Conservation (phyloP, 1,140 invertebrate species). For the Platorchestia sp. region DNA sequence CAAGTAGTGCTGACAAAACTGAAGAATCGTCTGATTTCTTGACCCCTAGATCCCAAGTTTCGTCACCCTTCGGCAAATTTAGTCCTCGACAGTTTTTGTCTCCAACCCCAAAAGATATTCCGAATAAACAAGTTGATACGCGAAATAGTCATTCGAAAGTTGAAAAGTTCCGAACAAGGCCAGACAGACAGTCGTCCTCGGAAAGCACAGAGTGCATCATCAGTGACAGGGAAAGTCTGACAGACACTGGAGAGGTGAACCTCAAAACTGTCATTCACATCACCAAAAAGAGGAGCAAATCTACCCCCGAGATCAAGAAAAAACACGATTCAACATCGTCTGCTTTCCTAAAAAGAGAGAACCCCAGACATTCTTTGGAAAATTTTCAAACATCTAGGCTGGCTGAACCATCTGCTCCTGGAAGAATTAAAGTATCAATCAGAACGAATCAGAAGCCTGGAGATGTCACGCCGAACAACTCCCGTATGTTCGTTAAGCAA, state of each 20-base stretch:
- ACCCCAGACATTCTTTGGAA: conserved; percentile 61
- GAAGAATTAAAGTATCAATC: conserved; percentile 63
- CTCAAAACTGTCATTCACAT: conserved; percentile 65
- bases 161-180: not conserved
- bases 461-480: conserved; percentile 54
- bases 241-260: conserved; percentile 63
- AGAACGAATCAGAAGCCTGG: not conserved
- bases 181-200: conserved; percentile 61
- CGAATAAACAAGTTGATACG: not conserved
- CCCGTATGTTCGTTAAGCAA: conserved; percentile 67
- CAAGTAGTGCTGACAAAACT: not conserved
- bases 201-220: conserved; percentile 65
- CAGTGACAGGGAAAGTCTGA: conserved; percentile 65
- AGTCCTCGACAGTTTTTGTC: not conserved
- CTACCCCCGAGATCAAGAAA: conserved; percentile 57
- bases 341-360: conserved; percentile 59
- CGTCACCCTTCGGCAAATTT: not conserved
- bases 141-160: not conserved
- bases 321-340: conserved; percentile 44
- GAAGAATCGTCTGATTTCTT: not conserved
- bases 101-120: not conserved
- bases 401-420: not conserved
- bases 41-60: conserved; percentile 23
- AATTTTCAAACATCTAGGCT: not conserved
- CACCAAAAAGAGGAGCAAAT: conserved; percentile 66